Conservation (phyloP, 2,113 vertebrate genomes). For the Gambusia affinis region DNA sequence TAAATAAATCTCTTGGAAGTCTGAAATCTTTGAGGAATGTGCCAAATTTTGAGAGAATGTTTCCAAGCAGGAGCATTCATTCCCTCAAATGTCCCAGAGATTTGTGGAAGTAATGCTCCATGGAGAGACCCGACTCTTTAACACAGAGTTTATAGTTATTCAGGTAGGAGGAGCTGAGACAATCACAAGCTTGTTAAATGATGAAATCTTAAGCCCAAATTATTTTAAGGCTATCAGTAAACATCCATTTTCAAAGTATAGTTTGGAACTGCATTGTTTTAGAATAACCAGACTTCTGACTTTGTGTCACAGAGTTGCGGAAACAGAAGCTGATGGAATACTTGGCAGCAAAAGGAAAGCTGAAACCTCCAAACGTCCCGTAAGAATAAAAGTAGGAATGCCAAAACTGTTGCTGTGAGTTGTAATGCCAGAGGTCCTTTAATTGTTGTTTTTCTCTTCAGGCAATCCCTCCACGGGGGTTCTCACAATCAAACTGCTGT, state of each 20-base stretch:
- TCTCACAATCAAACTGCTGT: slow-evolving; percentile 3
- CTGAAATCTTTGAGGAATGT: too few relatives aligned
- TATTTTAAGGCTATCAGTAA: neutral
- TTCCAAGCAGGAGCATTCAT: too few relatives aligned
- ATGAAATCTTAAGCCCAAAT: neutral
- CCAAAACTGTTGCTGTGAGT: neutral
- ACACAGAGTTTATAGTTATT: too few relatives aligned
- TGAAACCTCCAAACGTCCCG: slow-evolving; percentile 61
- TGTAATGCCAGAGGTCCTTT: neutral
- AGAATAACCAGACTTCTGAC: neutral
- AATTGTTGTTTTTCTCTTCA: slow-evolving; percentile 12
- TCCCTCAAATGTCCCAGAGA: too few relatives aligned
- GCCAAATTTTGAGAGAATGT: too few relatives aligned
- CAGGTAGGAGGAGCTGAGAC: neutral
- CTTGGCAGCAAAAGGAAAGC: slow-evolving; percentile 69
- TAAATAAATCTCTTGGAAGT: too few relatives aligned
- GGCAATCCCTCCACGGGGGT: slow-evolving; percentile 33
- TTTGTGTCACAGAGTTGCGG: slow-evolving; percentile 64
- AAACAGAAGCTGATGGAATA: slow-evolving; percentile 80
- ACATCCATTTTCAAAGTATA: too few relatives aligned
- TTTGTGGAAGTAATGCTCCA: too few relatives aligned
- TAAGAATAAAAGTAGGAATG: slow-evolving; percentile 31
- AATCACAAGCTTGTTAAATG: neutral
- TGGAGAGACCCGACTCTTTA: too few relatives aligned
- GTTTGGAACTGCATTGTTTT: neutral